Evolutionary conservation across 1,140 invertebrate species (phyloP), one percentile per base, ranked within the genome.

Genomic region (Campodea augens): DNA sequence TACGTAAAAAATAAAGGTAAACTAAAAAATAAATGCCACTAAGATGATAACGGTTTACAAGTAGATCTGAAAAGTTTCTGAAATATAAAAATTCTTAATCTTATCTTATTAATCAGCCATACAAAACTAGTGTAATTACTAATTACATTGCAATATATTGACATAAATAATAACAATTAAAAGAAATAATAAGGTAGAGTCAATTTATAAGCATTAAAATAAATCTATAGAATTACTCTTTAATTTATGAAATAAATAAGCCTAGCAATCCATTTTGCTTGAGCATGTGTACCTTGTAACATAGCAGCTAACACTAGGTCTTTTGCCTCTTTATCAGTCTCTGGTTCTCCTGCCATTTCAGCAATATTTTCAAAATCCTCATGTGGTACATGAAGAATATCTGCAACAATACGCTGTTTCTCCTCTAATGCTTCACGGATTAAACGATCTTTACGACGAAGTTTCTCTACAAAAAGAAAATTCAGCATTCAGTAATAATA

Each of bases 341-440:
- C 41, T 22, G 53, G 42, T 19, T 56, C 69, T 46, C 66, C 65
- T 12, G 71, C 72, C 55, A 76, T 70, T 49, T 80, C 76, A 15
- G 70, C 69, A 44, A 77, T 72, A 50, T 69, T 69, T 44, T 77
- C 70, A 53, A 75, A 75, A 49, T 79, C 73, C 53, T 77, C 73
- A 50, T 70, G 66, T 25, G 80, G 77, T 56, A 84, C 73, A 60
- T 78, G 73, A 51, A 82, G 66, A 51, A 84, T 73, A 58, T 81
- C 78, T 48, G 77, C 78, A 48, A 84, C 73, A 42, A 86, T 64
- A 51, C 66, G 62, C 50, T 82, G 74, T 53, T 84, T 85, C 50
- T 84, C 81, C 32, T 66, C 65, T 47, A 85, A 60, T n/a, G 76
- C 74, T 58, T 74, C 66, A 43, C 70, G 68, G 42, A 86, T 78